phyloP scores from a whole-genome alignment of 2,797 vertebrate species.

The Spinus olivaceus region DNA sequence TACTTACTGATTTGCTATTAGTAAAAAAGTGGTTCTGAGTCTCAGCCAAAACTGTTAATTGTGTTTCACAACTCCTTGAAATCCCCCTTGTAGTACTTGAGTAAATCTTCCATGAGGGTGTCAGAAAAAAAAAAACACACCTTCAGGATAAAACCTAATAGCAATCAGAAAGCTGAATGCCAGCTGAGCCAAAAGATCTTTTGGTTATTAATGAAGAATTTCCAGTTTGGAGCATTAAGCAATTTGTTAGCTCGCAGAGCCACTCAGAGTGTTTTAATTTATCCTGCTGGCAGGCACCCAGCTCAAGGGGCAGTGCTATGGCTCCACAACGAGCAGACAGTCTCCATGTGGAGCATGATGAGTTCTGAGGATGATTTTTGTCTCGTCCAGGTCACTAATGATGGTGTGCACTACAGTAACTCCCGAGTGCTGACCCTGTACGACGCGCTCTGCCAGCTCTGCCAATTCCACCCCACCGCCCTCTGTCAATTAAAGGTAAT shows the following conservation, averaged over 20 bases:
- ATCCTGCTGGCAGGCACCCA: constrained; percentile 39
- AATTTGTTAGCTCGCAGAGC: constrained; percentile 53
- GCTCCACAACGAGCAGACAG: constrained; percentile 47
- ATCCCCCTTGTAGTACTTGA: not conserved
- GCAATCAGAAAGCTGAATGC: constrained; percentile 11
- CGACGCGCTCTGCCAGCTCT: constrained; percentile 81
- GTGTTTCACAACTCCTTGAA: not conserved
- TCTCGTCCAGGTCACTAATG: constrained; percentile 79
- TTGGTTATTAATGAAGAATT: constrained; percentile 58
- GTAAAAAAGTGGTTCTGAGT: not conserved
- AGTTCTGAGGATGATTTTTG: constrained; percentile 32
- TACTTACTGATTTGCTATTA: not conserved
- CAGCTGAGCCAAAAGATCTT: constrained; percentile 34
- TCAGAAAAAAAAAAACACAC: accelerated
- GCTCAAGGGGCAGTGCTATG: constrained; percentile 6
- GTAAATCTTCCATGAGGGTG: not conserved
- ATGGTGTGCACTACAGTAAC: constrained; percentile 79
- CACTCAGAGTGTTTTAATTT: constrained; percentile 47
- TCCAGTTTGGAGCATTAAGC: constrained; percentile 37
- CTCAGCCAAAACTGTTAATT: not conserved
- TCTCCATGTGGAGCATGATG: constrained; percentile 48
- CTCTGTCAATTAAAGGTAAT: constrained; percentile 89
- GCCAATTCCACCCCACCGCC: constrained; percentile 71
- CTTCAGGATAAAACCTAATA: not conserved
- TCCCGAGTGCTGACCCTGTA: constrained; percentile 79